Evolutionary conservation across 2,888 invertebrate genomes (phyloP).

Genomic region (Chrysolina haemoptera): DNA sequence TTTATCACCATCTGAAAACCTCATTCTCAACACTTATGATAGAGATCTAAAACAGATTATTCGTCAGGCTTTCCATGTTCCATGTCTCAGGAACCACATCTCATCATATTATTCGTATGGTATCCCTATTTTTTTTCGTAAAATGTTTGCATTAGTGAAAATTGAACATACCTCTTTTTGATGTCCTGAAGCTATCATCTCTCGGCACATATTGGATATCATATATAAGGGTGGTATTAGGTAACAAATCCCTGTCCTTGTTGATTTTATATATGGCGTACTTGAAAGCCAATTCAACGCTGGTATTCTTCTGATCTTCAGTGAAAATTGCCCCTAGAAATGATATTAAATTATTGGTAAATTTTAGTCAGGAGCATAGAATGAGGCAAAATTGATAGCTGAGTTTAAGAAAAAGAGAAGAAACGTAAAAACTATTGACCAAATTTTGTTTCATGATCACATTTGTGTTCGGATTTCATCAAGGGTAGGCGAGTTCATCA

Average conservation of each 20-base stretch:
- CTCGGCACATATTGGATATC: conserved; percentile 92
- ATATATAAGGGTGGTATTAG: conserved; percentile 91
- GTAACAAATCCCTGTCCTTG: conserved; percentile 86
- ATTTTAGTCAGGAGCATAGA: not conserved
- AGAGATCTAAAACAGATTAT: no score
- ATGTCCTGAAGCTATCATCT: conserved; percentile 92
- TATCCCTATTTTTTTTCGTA: no score
- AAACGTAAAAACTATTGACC: not conserved
- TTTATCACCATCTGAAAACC: no score
- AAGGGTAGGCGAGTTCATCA: no score
- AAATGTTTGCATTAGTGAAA: no score
- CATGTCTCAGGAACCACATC: no score
- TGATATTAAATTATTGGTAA: not conserved
- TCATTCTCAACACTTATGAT: no score
- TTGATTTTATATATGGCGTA: conserved; percentile 96
- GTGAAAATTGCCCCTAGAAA: conserved; percentile 92
- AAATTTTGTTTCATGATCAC: no score
- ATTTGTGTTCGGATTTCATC: no score
- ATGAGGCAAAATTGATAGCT: no score
- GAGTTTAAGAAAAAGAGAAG: not conserved
- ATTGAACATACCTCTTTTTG: conserved; percentile 84
- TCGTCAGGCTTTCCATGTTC: no score
- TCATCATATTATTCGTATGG: no score
- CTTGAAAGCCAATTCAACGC: conserved; percentile 92
- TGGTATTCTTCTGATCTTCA: conserved; percentile 89